Conservation (phyloP, 2,797 vertebrate species). For the Hoplostethus mediterraneus region DNA sequence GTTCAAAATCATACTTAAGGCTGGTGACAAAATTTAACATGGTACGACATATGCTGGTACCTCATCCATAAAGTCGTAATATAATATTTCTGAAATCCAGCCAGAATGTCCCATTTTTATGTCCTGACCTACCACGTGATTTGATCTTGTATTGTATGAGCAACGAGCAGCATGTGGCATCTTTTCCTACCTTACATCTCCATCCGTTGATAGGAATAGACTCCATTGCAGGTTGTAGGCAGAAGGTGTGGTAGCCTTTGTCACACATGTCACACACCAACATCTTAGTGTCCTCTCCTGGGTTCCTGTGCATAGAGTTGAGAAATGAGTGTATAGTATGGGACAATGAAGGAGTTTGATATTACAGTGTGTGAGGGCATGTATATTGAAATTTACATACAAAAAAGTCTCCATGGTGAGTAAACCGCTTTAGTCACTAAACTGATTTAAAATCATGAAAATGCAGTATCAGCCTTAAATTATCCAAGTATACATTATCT, state of each 20-base stretch:
- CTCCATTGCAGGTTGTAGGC: slow-evolving; percentile 97
- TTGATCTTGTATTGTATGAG: neutral
- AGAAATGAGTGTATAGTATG: neutral
- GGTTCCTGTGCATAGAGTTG: slow-evolving; percentile 87
- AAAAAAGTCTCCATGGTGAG: neutral
- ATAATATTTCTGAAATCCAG: neutral
- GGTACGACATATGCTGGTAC: neutral
- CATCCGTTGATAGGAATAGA: slow-evolving; percentile 97
- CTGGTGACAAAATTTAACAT: slow-evolving; percentile 1
- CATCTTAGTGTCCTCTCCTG: slow-evolving; percentile 99
- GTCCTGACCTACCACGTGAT: neutral
- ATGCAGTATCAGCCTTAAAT: too few species aligned
- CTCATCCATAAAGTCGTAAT: neutral
- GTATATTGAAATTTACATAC: neutral
- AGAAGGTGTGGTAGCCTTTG: slow-evolving; percentile 99
- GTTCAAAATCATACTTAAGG: too few species aligned
- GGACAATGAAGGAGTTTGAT: neutral
- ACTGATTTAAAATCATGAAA: too few species aligned
- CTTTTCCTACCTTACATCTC: slow-evolving; percentile 93
- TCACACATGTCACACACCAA: slow-evolving; percentile 98
- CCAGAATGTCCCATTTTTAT: neutral
- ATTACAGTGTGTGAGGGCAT: neutral
- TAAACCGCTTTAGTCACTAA: too few species aligned
- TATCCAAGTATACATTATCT: too few species aligned
- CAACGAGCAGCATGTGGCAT: neutral